phyloP scores from a whole-genome alignment of 2,888 invertebrate genomes.

The Escarpia spicata region DNA sequence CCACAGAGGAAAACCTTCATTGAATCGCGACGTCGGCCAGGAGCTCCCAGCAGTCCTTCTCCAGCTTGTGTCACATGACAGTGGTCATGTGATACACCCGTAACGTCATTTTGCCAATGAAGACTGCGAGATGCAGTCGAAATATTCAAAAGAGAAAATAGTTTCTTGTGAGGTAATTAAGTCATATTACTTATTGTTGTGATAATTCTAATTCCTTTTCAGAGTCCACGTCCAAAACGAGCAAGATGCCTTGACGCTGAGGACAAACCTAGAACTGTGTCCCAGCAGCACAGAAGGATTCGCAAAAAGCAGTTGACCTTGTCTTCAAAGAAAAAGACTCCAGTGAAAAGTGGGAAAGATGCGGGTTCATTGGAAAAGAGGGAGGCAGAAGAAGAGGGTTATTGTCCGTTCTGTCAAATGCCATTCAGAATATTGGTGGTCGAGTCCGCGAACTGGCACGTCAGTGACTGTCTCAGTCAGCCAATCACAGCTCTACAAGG shows the following conservation, averaged over 20 bases:
- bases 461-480: constrained; percentile 31
- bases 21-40: no score
- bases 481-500: constrained; percentile 18
- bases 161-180: no score
- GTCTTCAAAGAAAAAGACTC: no score
- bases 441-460: constrained; percentile 29
- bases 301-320: neutral
- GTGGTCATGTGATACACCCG: no score
- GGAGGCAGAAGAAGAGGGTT: constrained; percentile 20
- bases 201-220: neutral
- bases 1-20: no score
- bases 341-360: neutral
- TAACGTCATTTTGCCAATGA: no score
- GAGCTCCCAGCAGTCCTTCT: no score
- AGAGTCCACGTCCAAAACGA: neutral
- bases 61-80: no score
- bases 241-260: neutral
- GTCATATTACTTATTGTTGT: neutral
- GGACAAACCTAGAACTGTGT: neutral
- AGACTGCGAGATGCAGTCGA: neutral
- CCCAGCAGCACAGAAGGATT: neutral
- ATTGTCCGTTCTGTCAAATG: constrained; percentile 40
- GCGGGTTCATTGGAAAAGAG: neutral
- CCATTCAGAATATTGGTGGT: constrained; percentile 31
- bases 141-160: no score